phyloP scores from a whole-genome alignment of 1,140 invertebrate genomes.

The Campoletis sonorensis region DNA sequence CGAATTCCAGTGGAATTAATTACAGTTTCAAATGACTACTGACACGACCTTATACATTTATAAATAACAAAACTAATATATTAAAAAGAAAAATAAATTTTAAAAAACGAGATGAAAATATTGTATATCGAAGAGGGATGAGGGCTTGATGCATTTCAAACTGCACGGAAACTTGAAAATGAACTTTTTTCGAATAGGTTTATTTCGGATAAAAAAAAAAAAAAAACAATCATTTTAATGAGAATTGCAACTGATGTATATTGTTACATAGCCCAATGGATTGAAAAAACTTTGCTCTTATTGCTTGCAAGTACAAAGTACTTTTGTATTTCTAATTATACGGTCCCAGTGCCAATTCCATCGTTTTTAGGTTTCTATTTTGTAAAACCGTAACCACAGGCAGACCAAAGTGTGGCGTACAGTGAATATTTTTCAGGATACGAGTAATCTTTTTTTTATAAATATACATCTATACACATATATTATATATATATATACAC shows the following conservation, averaged over 20 bases:
- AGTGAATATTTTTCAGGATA: conserved; percentile 10
- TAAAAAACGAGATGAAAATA: neutral
- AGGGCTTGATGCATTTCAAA: conserved; percentile 32
- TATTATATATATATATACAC: too few relatives aligned
- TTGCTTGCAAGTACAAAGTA: conserved; percentile 45
- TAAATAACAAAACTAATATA: conserved; percentile 31
- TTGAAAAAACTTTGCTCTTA: conserved; percentile 5
- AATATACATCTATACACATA: too few relatives aligned
- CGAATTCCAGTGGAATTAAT: neutral
- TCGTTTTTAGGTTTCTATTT: conserved; percentile 9
- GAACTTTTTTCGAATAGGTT: conserved; percentile 33
- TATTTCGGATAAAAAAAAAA: conserved; percentile 31
- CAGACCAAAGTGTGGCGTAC: neutral
- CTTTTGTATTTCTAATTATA: conserved; percentile 37
- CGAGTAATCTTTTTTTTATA: neutral
- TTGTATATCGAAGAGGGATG: conserved; percentile 35
- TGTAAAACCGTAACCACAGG: neutral
- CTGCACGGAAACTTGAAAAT: conserved; percentile 25
- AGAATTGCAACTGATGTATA: neutral
- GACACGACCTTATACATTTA: conserved; percentile 36
- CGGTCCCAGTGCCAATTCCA: conserved; percentile 32
- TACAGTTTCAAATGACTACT: conserved; percentile 25
- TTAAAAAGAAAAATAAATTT: neutral
- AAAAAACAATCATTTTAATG: conserved; percentile 27
- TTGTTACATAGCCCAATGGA: conserved; percentile 11